Evolutionary conservation across 2,888 invertebrate genomes (phyloP).

Genomic region (Abrostola triplasia): DNA sequence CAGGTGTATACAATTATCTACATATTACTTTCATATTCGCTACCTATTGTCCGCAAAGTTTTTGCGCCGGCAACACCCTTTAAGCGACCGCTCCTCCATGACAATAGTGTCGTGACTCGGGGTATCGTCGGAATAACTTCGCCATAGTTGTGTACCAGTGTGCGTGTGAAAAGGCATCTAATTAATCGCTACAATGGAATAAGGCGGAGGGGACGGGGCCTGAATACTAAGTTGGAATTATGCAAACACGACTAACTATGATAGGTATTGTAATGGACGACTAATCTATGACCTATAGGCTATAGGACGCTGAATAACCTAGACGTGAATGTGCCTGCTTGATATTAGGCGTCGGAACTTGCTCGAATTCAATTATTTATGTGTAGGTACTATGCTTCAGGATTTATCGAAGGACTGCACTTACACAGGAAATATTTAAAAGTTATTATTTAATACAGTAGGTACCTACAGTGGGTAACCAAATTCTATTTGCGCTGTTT

Average conservation of each 20-base stretch:
- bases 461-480: no score
- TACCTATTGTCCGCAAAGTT: not conserved
- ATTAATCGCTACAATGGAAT: conserved; percentile 27
- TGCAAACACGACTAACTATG: conserved; percentile 16
- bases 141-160: conserved; percentile 14
- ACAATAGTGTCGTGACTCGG: conserved; percentile 44
- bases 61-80: conserved; percentile 19
- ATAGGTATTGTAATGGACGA: conserved; percentile 11
- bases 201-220: conserved; percentile 13
- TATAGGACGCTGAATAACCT: not conserved
- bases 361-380: no score
- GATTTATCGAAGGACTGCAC: no score
- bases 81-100: conserved; percentile 21
- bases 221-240: conserved; percentile 20
- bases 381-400: no score
- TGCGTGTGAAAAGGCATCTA: conserved; percentile 25
- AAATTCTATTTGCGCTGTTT: no score
- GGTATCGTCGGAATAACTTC: conserved; percentile 20
- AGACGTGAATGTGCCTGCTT: not conserved
- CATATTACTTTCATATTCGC: not conserved
- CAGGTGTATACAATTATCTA: not conserved
- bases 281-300: conserved; percentile 16
- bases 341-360: not conserved
- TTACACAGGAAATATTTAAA: no score
- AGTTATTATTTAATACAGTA: no score